phyloP scores from a whole-genome alignment of 2,888 invertebrate genomes.

The Drosophila fungiperda region DNA sequence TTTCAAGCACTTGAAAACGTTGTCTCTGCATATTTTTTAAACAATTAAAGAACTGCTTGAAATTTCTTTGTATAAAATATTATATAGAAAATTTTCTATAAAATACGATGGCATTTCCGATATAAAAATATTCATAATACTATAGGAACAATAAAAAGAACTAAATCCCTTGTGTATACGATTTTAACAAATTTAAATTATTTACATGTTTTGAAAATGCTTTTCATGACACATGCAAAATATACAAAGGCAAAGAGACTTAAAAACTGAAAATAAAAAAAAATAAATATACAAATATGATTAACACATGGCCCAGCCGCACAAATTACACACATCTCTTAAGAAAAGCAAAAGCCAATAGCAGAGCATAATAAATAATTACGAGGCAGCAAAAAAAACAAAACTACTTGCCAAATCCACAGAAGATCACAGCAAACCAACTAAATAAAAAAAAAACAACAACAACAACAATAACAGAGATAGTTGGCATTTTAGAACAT shows the following conservation, averaged over 20 bases:
- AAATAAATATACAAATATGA: conserved; percentile 25
- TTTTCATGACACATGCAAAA: conserved; percentile 18
- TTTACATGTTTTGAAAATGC: conserved; percentile 28
- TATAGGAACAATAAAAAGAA: neutral
- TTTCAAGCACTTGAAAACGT: neutral
- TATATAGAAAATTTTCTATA: neutral
- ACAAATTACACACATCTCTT: conserved; percentile 52
- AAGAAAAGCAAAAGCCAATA: conserved; percentile 40
- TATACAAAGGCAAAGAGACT: conserved; percentile 5
- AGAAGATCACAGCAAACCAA: conserved; percentile 35
- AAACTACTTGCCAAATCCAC: conserved; percentile 58
- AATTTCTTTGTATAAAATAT: neutral
- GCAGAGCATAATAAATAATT: conserved; percentile 56
- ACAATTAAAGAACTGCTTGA: neutral
- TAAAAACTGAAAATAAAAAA: conserved; percentile 7
- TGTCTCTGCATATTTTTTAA: too few relatives aligned
- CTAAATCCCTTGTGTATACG: conserved; percentile 9
- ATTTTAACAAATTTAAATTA: conserved; percentile 15
- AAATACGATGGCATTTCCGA: too few relatives aligned
- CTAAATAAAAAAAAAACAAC: conserved; percentile 6
- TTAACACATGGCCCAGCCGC: conserved; percentile 65
- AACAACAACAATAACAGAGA: conserved; percentile 9
- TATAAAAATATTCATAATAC: neutral
- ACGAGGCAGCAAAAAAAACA: conserved; percentile 56
- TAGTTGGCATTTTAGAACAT: conserved; percentile 6